These are phyloP conservation scores for Atrichornis clamosus DNA, from an alignment of 2,113 vertebrate species.

Conservation along the genomic window DNA sequence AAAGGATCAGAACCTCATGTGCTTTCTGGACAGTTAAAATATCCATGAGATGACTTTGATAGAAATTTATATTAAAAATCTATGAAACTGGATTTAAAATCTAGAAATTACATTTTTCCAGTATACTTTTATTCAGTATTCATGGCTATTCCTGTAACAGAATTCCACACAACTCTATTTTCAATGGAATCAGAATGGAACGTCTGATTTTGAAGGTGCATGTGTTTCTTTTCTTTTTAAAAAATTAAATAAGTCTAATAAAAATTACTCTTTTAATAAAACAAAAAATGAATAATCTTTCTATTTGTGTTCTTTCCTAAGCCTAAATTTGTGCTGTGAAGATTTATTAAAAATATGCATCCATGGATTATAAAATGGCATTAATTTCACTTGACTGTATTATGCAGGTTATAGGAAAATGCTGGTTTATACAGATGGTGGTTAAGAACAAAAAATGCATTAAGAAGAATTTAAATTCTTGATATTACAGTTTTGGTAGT, in stretches of 20 bases:
- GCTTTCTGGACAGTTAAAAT: neutral
- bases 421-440: neutral
- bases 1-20: neutral
- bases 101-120: neutral
- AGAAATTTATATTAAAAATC: neutral
- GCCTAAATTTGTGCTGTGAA: neutral
- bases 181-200: neutral
- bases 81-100: neutral
- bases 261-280: neutral
- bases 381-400: neutral
- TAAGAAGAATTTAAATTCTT: neutral
- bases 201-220: neutral
- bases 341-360: neutral
- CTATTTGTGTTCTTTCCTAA: neutral
- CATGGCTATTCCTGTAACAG: neutral
- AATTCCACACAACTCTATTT: neutral
- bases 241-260: neutral
- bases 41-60: neutral
- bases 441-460: neutral
- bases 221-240: neutral
- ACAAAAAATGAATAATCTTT: neutral
- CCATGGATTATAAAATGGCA: neutral
- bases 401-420: neutral
- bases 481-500: neutral
- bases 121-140: neutral